phyloP scores from a whole-genome alignment of 2,797 vertebrate species.

The Falco naumanni region DNA sequence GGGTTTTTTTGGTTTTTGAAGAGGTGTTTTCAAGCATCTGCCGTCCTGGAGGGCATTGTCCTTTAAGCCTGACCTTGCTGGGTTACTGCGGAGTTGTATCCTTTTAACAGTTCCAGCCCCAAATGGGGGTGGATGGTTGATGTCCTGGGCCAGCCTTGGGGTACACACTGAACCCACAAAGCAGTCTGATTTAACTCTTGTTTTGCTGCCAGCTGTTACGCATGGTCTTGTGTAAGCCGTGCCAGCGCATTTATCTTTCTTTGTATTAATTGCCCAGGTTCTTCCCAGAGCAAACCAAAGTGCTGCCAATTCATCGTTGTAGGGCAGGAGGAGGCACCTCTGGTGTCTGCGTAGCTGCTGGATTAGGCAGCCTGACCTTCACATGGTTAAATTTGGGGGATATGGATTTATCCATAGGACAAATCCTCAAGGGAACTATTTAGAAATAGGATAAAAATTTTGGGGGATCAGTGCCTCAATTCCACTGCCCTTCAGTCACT shows the following conservation, averaged over 20 bases:
- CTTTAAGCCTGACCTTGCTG: neutral
- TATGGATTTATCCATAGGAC: neutral
- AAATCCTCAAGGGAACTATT: neutral
- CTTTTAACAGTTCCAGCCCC: neutral
- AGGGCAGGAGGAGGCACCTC: neutral
- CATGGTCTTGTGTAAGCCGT: neutral
- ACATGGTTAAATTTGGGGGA: neutral
- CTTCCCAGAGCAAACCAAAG: neutral
- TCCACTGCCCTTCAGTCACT: neutral
- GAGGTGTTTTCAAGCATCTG: neutral
- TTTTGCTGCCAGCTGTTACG: neutral
- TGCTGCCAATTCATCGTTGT: fast-evolving
- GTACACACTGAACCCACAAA: neutral
- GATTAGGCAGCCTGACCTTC: neutral
- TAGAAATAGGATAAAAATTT: neutral
- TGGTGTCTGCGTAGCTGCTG: neutral
- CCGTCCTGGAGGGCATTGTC: fast-evolving
- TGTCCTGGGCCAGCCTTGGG: neutral
- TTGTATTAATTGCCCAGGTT: neutral
- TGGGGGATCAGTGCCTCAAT: neutral
- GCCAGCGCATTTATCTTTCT: fast-evolving
- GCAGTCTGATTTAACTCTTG: fast-evolving
- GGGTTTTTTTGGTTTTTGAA: neutral
- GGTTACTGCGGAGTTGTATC: neutral
- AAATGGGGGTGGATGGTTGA: neutral